Percentiles rank a stretch among this genome's conserved stretches.
phyloP scores from a whole-genome alignment of 2,113 vertebrate species.

The Labeo rohita region DNA sequence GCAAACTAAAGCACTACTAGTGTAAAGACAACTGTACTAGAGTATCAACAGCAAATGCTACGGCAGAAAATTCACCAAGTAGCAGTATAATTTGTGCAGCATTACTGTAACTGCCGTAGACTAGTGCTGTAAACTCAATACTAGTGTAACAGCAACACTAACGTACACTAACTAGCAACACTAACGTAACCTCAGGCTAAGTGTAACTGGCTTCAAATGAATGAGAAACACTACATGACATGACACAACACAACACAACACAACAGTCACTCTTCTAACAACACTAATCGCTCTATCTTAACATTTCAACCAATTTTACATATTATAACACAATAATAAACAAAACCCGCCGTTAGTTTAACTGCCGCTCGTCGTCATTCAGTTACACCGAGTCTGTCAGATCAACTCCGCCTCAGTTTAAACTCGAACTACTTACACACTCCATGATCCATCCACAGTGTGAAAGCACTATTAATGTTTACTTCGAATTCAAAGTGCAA shows the following conservation, averaged over 20 bases:
- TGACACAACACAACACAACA: not conserved
- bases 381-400: not conserved
- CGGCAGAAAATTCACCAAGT: too few species aligned
- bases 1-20: not conserved
- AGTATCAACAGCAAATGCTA: not conserved
- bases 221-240: not conserved
- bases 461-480: not conserved
- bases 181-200: not conserved
- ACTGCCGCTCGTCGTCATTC: not conserved
- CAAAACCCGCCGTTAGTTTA: not conserved
- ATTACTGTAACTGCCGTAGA: not conserved
- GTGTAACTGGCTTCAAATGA: not conserved
- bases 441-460: slow-evolving; percentile 51
- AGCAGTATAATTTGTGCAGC: not conserved
- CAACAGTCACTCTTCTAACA: not conserved
- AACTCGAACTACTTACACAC: slow-evolving; percentile 50
- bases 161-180: not conserved
- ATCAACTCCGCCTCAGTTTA: not conserved
- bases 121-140: not conserved
- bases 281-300: not conserved
- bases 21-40: not conserved
- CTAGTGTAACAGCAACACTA: not conserved
- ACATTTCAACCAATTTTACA: not conserved
- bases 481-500: not conserved
- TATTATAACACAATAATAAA: not conserved